Percentiles rank a stretch among this genome's conserved stretches.
Evolutionary conservation across 2,797 vertebrate genomes (phyloP).

Genomic region (Neomorphus geoffroyi): DNA sequence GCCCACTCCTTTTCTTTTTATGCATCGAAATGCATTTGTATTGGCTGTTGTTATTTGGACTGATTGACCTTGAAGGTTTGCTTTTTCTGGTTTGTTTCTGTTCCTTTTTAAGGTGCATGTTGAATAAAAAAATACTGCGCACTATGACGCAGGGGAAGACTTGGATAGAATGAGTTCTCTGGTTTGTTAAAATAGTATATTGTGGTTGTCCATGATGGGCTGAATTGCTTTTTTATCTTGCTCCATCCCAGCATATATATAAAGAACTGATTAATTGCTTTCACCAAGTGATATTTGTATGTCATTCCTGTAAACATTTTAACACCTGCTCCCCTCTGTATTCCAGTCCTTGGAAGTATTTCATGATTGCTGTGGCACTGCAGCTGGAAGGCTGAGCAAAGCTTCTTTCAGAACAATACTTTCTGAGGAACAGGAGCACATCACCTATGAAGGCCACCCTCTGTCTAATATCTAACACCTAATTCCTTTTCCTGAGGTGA

Average conservation of each 20-base stretch:
- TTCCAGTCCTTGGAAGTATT: neutral
- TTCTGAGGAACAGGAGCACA: neutral
- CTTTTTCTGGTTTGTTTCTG: neutral
- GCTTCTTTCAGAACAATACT: neutral
- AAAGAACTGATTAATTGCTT: neutral
- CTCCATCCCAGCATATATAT: neutral
- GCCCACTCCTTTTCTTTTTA: constrained; percentile 49
- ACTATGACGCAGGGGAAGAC: neutral
- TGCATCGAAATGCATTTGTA: constrained; percentile 19
- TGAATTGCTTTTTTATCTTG: neutral
- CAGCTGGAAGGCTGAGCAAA: neutral
- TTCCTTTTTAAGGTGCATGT: neutral
- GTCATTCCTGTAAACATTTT: neutral
- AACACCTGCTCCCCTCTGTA: neutral
- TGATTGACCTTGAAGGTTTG: constrained; percentile 23
- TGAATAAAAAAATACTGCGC: neutral
- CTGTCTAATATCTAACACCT: neutral
- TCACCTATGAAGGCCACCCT: neutral
- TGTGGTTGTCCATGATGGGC: neutral
- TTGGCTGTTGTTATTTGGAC: constrained; percentile 31
- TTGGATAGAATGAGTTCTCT: neutral
- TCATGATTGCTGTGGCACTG: neutral
- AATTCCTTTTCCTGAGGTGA: neutral
- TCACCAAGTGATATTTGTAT: neutral
- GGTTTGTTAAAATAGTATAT: neutral